Conservation (phyloP, 1,140 invertebrate species). For the Drosophila oshimai region DNA sequence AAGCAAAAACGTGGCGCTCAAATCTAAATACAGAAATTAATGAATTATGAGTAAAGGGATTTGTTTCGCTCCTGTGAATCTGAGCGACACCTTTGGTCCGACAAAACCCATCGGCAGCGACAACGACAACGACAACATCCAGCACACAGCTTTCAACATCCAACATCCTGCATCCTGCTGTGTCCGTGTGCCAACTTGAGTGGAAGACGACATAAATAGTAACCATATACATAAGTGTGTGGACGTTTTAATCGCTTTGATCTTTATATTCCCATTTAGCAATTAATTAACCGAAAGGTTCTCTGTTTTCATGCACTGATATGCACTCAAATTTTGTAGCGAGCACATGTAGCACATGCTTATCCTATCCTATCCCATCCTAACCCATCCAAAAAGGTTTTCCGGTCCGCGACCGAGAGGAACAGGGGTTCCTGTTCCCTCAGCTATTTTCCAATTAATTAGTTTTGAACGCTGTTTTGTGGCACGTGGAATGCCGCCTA, state of each 20-base stretch:
- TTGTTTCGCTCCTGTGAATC: conserved; percentile 65
- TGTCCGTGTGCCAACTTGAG: conserved; percentile 53
- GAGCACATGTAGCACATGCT: conserved; percentile 22
- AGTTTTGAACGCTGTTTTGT: conserved; percentile 11
- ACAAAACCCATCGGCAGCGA: conserved; percentile 3
- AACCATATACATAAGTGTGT: conserved; percentile 29
- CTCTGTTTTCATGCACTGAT: conserved; percentile 35
- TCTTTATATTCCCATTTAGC: conserved; percentile 59
- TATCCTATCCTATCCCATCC: too few species aligned
- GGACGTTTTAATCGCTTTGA: conserved; percentile 64
- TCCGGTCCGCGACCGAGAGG: background rate
- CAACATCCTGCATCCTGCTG: too few species aligned
- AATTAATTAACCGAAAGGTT: conserved; percentile 75
- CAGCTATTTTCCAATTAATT: conserved; percentile 53
- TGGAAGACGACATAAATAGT: conserved; percentile 69
- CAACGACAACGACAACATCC: background rate
- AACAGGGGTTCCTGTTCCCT: too few species aligned
- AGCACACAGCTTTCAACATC: too few species aligned
- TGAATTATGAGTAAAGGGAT: conserved; percentile 76
- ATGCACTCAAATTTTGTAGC: conserved; percentile 24
- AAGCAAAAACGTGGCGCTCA: conserved; percentile 37
- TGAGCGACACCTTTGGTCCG: conserved; percentile 40
- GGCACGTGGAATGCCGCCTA: background rate
- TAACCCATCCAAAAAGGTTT: conserved; percentile 16
- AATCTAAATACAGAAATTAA: conserved; percentile 78